Evolutionary conservation across 2,797 vertebrate species (phyloP).

Genomic region (Neosilurus hyrtlii): DNA sequence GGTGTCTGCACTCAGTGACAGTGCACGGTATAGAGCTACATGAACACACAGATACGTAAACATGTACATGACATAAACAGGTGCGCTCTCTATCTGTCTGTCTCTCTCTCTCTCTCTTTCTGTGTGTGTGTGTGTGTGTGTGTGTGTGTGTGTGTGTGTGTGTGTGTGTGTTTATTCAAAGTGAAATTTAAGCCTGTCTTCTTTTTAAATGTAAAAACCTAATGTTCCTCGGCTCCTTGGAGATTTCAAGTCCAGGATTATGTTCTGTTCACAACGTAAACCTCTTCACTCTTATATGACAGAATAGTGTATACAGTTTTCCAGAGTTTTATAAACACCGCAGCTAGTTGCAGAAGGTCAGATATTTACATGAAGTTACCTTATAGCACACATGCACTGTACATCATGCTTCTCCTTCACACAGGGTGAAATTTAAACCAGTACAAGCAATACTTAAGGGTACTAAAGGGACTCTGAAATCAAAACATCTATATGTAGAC

Average conservation of each 20-base stretch:
- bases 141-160: background rate
- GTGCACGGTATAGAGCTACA: constrained; percentile 34
- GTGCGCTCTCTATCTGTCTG: too few species aligned
- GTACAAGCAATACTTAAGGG: too few species aligned
- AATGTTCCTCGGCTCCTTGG: background rate
- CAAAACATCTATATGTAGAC: too few species aligned
- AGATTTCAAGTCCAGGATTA: background rate
- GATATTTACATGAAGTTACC: constrained; percentile 1
- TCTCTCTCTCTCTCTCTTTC: too few species aligned
- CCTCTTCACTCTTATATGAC: background rate
- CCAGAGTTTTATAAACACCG: background rate
- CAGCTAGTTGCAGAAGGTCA: background rate
- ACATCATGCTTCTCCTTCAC: background rate
- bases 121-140: background rate
- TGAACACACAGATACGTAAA: constrained; percentile 7
- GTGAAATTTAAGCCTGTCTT: background rate
- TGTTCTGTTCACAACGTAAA: background rate
- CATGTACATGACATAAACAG: constrained; percentile 14
- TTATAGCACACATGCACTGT: background rate
- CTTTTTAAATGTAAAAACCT: background rate
- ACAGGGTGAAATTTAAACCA: background rate
- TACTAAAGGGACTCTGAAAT: background rate
- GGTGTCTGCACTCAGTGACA: constrained; percentile 19
- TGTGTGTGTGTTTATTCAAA: constrained; percentile 2
- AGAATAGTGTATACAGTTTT: background rate